Percentiles rank a stretch among this genome's conserved stretches.
Conservation (phyloP, 1,140 invertebrate genomes). For the Mizuhopecten yessoensis region DNA sequence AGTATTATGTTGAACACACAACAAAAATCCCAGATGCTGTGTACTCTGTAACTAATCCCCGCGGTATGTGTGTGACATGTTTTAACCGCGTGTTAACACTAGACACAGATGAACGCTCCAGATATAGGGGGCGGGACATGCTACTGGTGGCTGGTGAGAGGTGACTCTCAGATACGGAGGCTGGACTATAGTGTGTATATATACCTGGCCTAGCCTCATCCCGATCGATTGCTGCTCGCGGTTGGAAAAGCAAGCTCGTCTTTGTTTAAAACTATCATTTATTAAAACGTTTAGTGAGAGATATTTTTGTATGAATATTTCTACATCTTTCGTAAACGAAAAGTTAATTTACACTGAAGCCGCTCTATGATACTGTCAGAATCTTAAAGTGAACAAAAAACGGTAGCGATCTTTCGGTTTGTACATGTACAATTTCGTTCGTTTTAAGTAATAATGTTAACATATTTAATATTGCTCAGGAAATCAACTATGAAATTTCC, state of each 20-base stretch:
- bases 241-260: background rate
- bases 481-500: too few species aligned
- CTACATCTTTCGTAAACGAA: too few species aligned
- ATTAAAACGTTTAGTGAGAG: too few species aligned
- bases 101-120: background rate
- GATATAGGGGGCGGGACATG: background rate
- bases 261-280: background rate
- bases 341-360: too few species aligned
- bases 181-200: background rate
- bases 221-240: background rate
- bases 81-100: background rate
- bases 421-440: too few species aligned
- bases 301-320: too few species aligned
- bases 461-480: too few species aligned
- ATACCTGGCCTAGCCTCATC: background rate
- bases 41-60: background rate
- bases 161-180: background rate
- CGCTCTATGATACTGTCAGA: too few species aligned
- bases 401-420: too few species aligned
- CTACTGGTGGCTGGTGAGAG: background rate
- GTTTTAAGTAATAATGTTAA: too few species aligned
- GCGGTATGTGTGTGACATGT: background rate
- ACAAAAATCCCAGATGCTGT: background rate
- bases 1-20: background rate
- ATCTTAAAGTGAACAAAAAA: too few species aligned